Conservation (phyloP, 2,888 invertebrate species). For the Melanophora roralis region DNA sequence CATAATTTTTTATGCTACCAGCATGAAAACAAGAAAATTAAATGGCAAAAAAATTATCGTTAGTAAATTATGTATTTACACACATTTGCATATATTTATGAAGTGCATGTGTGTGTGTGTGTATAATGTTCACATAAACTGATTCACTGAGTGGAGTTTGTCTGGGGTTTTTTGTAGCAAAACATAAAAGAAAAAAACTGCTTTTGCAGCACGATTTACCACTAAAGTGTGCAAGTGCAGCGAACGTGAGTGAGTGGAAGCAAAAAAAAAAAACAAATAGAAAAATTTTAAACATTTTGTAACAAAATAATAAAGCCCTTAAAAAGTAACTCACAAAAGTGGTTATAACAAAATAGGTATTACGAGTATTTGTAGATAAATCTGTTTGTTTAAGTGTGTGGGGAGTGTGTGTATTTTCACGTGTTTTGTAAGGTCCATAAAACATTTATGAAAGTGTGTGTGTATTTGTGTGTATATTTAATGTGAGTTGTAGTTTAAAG, state of each 20-base stretch:
- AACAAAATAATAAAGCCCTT: conserved; percentile 29
- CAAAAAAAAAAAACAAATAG: too few relatives aligned
- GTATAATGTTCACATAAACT: conserved; percentile 31
- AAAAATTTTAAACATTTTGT: conserved; percentile 12
- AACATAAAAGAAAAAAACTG: neutral
- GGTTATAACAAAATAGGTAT: conserved; percentile 5
- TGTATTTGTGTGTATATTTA: too few relatives aligned
- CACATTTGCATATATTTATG: conserved; percentile 38
- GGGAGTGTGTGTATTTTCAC: neutral
- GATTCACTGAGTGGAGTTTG: conserved; percentile 34
- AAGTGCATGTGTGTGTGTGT: conserved; percentile 28
- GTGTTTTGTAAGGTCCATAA: neutral
- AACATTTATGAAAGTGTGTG: conserved; percentile 13
- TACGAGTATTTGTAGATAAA: conserved; percentile 18
- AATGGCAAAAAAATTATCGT: neutral
- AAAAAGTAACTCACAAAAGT: conserved; percentile 16
- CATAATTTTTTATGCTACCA: conserved; percentile 8
- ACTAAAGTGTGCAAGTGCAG: conserved; percentile 16
- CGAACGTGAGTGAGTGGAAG: neutral
- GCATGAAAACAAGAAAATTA: neutral
- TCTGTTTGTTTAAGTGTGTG: neutral
- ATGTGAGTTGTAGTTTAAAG: neutral
- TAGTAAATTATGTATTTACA: conserved; percentile 43
- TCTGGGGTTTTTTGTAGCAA: conserved; percentile 12
- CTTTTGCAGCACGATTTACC: conserved; percentile 33